Base-by-base conservation (phyloP, 2,113 vertebrate species). In the Prionailurus bengalensis region DNA sequence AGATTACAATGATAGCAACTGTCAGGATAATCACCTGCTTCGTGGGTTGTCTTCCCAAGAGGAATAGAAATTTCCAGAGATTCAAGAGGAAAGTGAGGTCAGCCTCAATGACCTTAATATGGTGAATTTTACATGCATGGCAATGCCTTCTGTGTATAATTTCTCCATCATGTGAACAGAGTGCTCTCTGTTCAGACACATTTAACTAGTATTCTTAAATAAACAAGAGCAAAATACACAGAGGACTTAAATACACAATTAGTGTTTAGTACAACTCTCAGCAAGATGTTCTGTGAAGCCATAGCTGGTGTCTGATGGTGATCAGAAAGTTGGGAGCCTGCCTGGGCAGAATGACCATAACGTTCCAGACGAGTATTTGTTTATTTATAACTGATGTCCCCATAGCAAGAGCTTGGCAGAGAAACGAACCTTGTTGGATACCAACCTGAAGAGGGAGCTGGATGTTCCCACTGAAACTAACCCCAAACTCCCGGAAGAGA, bases 361-460 rank as follows among this genome's bases (percentile, higher is more conserved):
- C 36, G 19, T 94, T 97, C 96, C 91, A 71, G 86, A 70, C 58
- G 0, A 92, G 88, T 74, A 93, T 97, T 96, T 98, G 95, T 91
- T 98, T 98, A 98, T 98, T 97, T 97, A 97, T 97, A 96, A 86
- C 97, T 27, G 12, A 94, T 12, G 90, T 97, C 92, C 97, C 97
- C 96, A 97, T 92, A 94, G 96, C 70, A 39, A 98, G 95, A 90
- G 89, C 91, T 97, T 97, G 97, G 98, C 94, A 96, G 92, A 83
- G 87, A 88, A 74, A 39, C 51, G 53, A 95, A 42, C 21, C n/a
- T 73, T 95, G 39, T 0, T 92, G 74, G 74, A 92, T 74, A 91
- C 51, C 97, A 51, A 94, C 94, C 97, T 94, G 89, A 89, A 97
- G 97, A 80, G 96, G 97, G 97, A 96, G 97, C 97, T 74, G 81